These are phyloP conservation scores for Brachionus plicatilis DNA, from an alignment of 1,140 invertebrate species.

Conservation along the genomic window DNA sequence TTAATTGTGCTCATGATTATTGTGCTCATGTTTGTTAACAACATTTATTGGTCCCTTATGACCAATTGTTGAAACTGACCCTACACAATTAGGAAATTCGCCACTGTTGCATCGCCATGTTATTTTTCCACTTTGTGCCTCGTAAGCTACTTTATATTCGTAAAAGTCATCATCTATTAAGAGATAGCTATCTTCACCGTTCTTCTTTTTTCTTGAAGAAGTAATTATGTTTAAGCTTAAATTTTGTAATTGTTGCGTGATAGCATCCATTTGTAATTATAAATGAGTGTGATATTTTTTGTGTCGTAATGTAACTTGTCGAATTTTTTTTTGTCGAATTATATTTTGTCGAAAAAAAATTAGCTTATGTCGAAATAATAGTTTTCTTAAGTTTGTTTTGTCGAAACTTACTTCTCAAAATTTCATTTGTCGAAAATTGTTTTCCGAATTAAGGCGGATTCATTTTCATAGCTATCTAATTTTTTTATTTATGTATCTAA, in stretches of 20 bases:
- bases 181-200: not conserved
- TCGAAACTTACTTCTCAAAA: too few relatives aligned
- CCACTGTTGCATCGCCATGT: not conserved
- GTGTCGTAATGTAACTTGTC: too few relatives aligned
- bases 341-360: too few relatives aligned
- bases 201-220: slow-evolving; percentile 5
- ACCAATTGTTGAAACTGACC: not conserved
- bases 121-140: not conserved
- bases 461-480: too few relatives aligned
- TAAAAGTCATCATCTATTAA: not conserved
- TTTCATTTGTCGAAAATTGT: too few relatives aligned
- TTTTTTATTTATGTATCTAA: too few relatives aligned
- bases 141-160: not conserved
- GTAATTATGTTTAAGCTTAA: not conserved
- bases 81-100: not conserved
- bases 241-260: not conserved
- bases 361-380: too few relatives aligned
- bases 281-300: not conserved
- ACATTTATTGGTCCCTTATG: not conserved
- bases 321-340: too few relatives aligned
- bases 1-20: not conserved
- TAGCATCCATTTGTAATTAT: not conserved
- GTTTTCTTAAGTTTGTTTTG: too few relatives aligned
- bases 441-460: too few relatives aligned
- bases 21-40: not conserved